Conservation (phyloP, 2,113 vertebrate genomes). For the Kryptolebias marmoratus region DNA sequence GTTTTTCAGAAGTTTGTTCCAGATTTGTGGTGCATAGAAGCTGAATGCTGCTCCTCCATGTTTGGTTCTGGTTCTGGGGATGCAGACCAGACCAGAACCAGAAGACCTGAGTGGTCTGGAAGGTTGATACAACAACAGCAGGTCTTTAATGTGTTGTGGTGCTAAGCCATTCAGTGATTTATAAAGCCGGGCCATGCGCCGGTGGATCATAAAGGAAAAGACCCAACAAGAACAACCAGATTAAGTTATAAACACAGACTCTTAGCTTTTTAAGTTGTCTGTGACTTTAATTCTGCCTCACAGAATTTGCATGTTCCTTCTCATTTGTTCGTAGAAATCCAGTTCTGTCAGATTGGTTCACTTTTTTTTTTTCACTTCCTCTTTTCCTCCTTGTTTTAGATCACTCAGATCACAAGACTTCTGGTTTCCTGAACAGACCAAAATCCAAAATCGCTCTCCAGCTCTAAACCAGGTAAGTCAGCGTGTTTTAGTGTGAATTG, state of each 20-base stretch:
- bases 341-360: conserved; percentile 22
- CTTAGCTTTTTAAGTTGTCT: conserved; percentile 1
- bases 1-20: no score
- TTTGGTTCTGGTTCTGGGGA: no score
- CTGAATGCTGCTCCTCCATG: no score
- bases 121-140: no score
- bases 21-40: no score
- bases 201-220: background rate
- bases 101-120: no score
- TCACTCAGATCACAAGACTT: conserved; percentile 46
- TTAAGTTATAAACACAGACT: background rate
- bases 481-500: background rate
- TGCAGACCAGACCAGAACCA: no score
- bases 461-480: conserved; percentile 39
- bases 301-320: conserved; percentile 7
- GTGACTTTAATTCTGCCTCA: conserved; percentile 59
- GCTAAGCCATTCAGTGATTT: no score
- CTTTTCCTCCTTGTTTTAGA: background rate
- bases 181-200: no score
- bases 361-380: conserved; percentile 12
- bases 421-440: background rate
- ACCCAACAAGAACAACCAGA: background rate
- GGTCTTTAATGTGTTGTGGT: no score
- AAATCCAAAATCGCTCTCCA: background rate
- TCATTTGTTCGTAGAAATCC: conserved; percentile 33